These are phyloP conservation scores for Zele albiditarsus DNA, from an alignment of 2,888 invertebrate species.

Conservation along the genomic window DNA sequence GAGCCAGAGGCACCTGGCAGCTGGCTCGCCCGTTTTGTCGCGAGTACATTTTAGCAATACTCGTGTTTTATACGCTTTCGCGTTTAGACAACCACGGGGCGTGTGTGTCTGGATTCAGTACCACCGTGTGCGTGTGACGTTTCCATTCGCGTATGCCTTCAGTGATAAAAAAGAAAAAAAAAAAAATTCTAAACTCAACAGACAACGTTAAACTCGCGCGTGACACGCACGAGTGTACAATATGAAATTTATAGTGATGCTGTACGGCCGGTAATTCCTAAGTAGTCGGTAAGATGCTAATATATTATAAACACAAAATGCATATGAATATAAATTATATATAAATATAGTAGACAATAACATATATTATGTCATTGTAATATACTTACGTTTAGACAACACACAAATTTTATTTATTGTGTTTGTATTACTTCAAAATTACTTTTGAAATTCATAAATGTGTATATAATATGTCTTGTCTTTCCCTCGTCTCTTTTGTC, in stretches of 20 bases:
- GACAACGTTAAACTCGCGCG: constrained; percentile 22
- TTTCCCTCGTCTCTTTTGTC: not conserved
- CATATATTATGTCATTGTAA: too few species aligned
- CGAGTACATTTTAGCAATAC: constrained; percentile 47
- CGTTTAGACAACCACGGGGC: constrained; percentile 13
- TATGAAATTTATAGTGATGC: constrained; percentile 46
- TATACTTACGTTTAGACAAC: too few species aligned
- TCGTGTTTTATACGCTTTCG: constrained; percentile 42
- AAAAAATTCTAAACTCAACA: constrained; percentile 20
- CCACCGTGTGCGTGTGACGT: constrained; percentile 6
- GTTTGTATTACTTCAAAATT: too few species aligned
- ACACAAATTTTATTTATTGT: too few species aligned
- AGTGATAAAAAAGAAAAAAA: constrained; percentile 19
- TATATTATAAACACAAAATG: not conserved
- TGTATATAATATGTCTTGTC: not conserved
- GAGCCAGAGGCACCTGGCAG: constrained; percentile 67
- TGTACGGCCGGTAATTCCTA: constrained; percentile 61
- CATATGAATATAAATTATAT: not conserved
- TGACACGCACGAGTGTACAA: constrained; percentile 33
- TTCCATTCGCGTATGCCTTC: constrained; percentile 32
- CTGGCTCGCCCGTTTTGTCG: constrained; percentile 60
- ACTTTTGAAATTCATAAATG: too few species aligned
- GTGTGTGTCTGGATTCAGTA: constrained; percentile 26
- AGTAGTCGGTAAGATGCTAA: constrained; percentile 59
- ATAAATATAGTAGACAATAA: not conserved